Percentiles rank a stretch among this genome's conserved stretches.
Conservation (phyloP, 2,797 vertebrate genomes). For the Remorina albescens region DNA sequence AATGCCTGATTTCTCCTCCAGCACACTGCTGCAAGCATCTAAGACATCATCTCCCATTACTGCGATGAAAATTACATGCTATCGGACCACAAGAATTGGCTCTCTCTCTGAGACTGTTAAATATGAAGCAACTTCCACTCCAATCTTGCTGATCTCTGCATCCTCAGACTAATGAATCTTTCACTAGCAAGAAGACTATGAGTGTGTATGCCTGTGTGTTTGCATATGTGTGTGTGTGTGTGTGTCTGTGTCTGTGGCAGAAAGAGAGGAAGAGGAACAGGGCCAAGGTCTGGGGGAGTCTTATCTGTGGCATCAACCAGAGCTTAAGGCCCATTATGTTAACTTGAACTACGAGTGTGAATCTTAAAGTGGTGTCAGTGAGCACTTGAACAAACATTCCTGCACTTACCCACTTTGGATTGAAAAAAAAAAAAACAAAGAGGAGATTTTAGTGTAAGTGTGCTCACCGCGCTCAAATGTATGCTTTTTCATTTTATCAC, state of each 20-base stretch:
- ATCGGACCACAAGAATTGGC: slow-evolving; percentile 67
- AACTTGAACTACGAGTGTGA: slow-evolving; percentile 49
- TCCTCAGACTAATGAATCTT: slow-evolving; percentile 78
- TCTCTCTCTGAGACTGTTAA: slow-evolving; percentile 69
- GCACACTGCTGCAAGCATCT: slow-evolving; percentile 50
- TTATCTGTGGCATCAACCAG: slow-evolving; percentile 60
- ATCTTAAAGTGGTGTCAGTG: slow-evolving; percentile 52
- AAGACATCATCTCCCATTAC: slow-evolving; percentile 74
- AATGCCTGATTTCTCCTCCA: slow-evolving; percentile 57
- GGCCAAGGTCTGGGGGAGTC: slow-evolving; percentile 32
- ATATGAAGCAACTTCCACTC: slow-evolving; percentile 77
- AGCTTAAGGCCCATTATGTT: slow-evolving; percentile 71
- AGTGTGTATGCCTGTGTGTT: slow-evolving; percentile 20
- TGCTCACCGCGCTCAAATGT: slow-evolving; percentile 39
- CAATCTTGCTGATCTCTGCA: slow-evolving; percentile 79
- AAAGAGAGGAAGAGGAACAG: neutral
- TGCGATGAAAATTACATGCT: slow-evolving; percentile 75
- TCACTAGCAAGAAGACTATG: slow-evolving; percentile 57
- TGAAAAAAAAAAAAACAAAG: slow-evolving; percentile 39
- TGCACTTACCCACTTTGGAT: slow-evolving; percentile 50
- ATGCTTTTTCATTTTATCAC: slow-evolving; percentile 49
- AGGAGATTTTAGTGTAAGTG: slow-evolving; percentile 39
- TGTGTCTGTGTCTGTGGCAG: neutral
- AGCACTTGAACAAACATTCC: slow-evolving; percentile 62
- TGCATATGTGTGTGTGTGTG: slow-evolving; percentile 22